Conservation (phyloP, 2,888 invertebrate genomes). For the Ophion slaviceki region DNA sequence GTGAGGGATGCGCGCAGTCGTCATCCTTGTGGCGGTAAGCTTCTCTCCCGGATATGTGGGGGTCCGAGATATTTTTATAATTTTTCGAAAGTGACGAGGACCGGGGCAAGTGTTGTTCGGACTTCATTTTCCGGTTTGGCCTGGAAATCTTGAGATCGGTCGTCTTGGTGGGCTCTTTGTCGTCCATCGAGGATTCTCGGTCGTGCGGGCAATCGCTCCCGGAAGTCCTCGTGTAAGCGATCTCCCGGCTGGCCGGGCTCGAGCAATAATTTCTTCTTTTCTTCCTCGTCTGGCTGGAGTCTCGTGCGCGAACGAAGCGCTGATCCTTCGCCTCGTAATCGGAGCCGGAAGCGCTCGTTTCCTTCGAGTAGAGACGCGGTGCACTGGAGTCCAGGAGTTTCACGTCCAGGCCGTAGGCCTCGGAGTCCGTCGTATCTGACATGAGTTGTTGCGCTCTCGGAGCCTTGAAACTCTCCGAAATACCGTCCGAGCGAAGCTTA, state of each 20-base stretch:
- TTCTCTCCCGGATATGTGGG: conserved; percentile 63
- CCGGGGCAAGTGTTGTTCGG: conserved; percentile 66
- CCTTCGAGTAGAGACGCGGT: conserved; percentile 21
- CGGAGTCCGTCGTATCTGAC: conserved; percentile 60
- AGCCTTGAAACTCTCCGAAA: conserved; percentile 19
- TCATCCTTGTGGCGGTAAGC: conserved; percentile 33
- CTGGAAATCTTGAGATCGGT: neutral
- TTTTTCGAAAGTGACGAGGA: conserved; percentile 43
- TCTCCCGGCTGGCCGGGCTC: conserved; percentile 20
- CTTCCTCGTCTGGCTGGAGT: conserved; percentile 25
- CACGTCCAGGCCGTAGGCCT: conserved; percentile 35
- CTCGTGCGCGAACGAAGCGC: neutral
- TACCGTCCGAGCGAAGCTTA: neutral
- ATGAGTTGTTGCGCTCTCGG: conserved; percentile 20
- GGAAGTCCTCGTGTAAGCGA: conserved; percentile 30
- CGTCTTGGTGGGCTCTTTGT: conserved; percentile 12
- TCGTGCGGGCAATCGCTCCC: neutral
- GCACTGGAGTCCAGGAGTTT: conserved; percentile 1
- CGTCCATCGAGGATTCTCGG: conserved; percentile 45
- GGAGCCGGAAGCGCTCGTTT: conserved; percentile 57
- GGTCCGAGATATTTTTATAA: conserved; percentile 68
- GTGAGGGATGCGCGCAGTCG: too few species aligned
- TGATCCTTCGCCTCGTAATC: conserved; percentile 41
- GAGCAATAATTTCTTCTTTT: conserved; percentile 42
- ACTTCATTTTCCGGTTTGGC: conserved; percentile 64